Conservation (phyloP, 2,888 invertebrate genomes). For the Agapostemon virescens region DNA sequence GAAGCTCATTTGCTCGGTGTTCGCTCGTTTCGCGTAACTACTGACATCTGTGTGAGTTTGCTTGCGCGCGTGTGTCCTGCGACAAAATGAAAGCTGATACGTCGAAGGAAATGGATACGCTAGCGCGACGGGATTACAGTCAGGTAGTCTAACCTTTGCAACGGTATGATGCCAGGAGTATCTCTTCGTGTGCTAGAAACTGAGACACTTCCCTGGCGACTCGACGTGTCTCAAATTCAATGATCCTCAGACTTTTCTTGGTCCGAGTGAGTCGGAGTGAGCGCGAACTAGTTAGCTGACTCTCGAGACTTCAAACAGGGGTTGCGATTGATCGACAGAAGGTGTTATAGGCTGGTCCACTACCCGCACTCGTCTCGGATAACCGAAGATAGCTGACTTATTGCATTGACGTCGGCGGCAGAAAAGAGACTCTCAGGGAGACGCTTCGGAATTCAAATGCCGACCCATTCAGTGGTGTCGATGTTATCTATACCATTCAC, state of each 20-base stretch:
- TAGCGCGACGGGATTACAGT: constrained; percentile 25
- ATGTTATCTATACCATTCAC: constrained; percentile 33
- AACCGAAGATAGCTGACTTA: constrained; percentile 46
- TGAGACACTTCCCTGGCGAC: not conserved
- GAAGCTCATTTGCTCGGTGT: not conserved
- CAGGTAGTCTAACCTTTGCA: constrained; percentile 17
- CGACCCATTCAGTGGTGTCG: constrained; percentile 20
- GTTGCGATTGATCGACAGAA: constrained; percentile 23
- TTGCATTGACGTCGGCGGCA: constrained; percentile 30
- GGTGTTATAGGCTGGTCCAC: not conserved
- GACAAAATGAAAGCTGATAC: constrained; percentile 40
- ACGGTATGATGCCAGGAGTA: constrained; percentile 8
- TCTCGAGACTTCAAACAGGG: constrained; percentile 11
- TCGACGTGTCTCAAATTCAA: constrained; percentile 17
- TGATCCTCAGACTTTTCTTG: not conserved
- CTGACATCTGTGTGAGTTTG: too few species aligned
- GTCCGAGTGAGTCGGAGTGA: not conserved
- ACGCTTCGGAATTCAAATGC: constrained; percentile 52
- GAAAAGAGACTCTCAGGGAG: constrained; percentile 30
- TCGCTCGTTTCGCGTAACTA: constrained; percentile 12
- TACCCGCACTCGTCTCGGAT: constrained; percentile 11
- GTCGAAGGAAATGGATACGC: constrained; percentile 41
- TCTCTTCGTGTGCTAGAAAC: not conserved
- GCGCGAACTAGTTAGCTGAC: not conserved
- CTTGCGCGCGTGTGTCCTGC: constrained; percentile 29